These are phyloP conservation scores for Leguminivora glycinivorella DNA, from an alignment of 1,140 invertebrate species.

Conservation along the genomic window DNA sequence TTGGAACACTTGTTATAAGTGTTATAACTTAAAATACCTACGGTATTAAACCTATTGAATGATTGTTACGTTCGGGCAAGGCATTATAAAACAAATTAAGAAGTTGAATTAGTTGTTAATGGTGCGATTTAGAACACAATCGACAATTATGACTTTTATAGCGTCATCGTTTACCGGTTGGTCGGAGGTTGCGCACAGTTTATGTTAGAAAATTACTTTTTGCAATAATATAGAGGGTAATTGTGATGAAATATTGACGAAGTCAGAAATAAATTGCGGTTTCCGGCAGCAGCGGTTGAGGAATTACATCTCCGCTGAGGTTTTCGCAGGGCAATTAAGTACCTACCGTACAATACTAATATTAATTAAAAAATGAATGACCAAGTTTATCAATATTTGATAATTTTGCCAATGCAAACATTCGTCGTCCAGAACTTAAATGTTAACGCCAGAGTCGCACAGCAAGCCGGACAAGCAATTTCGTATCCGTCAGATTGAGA, in stretches of 20 bases:
- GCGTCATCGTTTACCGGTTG: neutral
- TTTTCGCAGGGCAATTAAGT: neutral
- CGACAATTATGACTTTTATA: constrained; percentile 17
- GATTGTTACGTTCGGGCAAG: too few relatives aligned
- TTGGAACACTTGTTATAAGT: too few relatives aligned
- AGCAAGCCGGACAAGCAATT: too few relatives aligned
- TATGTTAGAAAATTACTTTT: neutral
- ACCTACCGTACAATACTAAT: too few relatives aligned
- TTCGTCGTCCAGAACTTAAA: too few relatives aligned
- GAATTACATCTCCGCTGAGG: neutral
- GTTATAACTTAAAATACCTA: too few relatives aligned
- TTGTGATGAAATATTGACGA: neutral
- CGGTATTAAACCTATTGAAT: too few relatives aligned
- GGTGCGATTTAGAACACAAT: constrained; percentile 5
- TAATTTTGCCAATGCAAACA: too few relatives aligned
- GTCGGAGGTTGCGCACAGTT: neutral
- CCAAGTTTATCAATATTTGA: too few relatives aligned
- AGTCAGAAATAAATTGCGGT: neutral
- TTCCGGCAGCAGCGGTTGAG: neutral
- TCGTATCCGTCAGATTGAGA: too few relatives aligned
- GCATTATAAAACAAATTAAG: neutral
- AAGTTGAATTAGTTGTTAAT: constrained; percentile 27
- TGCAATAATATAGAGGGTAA: neutral
- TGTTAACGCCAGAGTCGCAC: too few relatives aligned
- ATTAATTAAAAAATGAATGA: too few relatives aligned